A percentile compares a stretch with the other conserved stretches of the same genome.
phyloP scores from a whole-genome alignment of 2,113 vertebrate species.

The Pungitius pungitius region DNA sequence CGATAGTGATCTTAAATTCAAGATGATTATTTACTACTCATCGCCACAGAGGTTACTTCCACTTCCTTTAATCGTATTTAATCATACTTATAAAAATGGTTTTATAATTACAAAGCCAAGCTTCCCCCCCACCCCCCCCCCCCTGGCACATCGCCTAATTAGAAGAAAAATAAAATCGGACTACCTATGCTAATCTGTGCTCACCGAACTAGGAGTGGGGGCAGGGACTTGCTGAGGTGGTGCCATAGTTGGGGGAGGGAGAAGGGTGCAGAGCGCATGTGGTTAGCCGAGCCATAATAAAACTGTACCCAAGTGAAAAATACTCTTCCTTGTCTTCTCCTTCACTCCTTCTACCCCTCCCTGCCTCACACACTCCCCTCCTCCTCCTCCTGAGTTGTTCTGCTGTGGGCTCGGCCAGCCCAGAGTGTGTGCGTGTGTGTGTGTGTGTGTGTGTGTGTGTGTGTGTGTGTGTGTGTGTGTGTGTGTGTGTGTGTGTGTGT shows the following conservation, averaged over 20 bases:
- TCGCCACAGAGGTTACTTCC: background rate
- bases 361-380: slow-evolving; percentile 20
- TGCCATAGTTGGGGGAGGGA: slow-evolving; percentile 70
- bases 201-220: slow-evolving; percentile 62
- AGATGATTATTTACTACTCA: background rate
- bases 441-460: slow-evolving; percentile 11
- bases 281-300: slow-evolving; percentile 71
- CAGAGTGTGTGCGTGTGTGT: slow-evolving; percentile 58
- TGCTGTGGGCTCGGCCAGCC: slow-evolving; percentile 61
- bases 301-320: slow-evolving; percentile 76
- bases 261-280: slow-evolving; percentile 58
- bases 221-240: slow-evolving; percentile 68
- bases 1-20: slow-evolving; percentile 13
- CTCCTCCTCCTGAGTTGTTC: slow-evolving; percentile 52
- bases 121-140: too few species aligned
- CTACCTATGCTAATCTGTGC: slow-evolving; percentile 60
- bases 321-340: slow-evolving; percentile 72
- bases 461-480: slow-evolving; percentile 56
- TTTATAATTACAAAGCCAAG: background rate
- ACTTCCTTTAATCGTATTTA: background rate
- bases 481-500: slow-evolving; percentile 55
- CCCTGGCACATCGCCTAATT: too few species aligned
- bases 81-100: background rate
- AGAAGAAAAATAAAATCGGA: slow-evolving; percentile 20
- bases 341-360: slow-evolving; percentile 34